Base-by-base conservation (phyloP, 2,888 invertebrate species). In the Frankliniella fusca region DNA sequence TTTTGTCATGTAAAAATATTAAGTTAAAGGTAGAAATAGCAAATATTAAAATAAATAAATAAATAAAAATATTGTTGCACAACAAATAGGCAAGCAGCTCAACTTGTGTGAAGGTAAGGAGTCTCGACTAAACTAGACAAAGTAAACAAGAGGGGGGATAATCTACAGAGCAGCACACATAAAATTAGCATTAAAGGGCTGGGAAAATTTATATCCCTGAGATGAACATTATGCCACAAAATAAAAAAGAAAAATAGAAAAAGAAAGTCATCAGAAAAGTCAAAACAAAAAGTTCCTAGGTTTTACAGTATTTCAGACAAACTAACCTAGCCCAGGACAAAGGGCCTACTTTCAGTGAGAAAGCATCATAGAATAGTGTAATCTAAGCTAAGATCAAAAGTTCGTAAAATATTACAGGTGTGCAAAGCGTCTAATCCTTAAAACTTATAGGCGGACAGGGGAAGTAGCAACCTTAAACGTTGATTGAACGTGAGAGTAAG, bases 251-350 rank as follows among this genome's bases (percentile, higher is more conserved):
- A 23, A 23, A 23, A 23, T 23, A 70, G 23, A 23, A 0, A 5
- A 23, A 23, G 23, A 23, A 65, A 23, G 23, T 0, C 23, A 3
- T 8, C 11, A 2, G 1, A 23, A 76, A 76, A 27, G 12, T 27
- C 23, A 9, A 10, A 23, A 70, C 23, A 1, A 23, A 18, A 61
- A 18, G 61, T 3, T 61, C 18, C 7, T n/a, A 20, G 18, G 61
- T 20, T n/a, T 18, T 15, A 12, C 10, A 61, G 61, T n/a, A 23
- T 8, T 8, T 23, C 3, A 12, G 12, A 76, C 12, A 76, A 76
- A 76, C 70, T 76, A 76, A 76, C 70, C 70, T 76, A 11, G 27
- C 23, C 23, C 27, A 76, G 27, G 27, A 76, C 70, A n/a, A 76
- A 27, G 27, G 23, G 27, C n/a, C 12, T 23, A 12, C n/a, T 23